Percentiles rank a stretch among this genome's conserved stretches.
Conservation (phyloP, 1,140 invertebrate genomes). For the Agraylea sexmaculata region DNA sequence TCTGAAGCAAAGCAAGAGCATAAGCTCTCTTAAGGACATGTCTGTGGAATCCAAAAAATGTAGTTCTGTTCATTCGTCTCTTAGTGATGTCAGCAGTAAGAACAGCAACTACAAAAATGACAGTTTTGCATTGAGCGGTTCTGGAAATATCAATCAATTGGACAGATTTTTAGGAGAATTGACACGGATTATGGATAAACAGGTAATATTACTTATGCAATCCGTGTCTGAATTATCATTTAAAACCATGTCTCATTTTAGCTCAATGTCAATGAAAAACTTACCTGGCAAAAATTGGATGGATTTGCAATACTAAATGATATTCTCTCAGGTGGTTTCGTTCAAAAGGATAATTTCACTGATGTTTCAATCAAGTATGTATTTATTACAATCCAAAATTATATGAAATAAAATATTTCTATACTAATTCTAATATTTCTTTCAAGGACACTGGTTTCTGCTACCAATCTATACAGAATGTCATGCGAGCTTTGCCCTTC, state of each 20-base stretch:
- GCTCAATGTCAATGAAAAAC: slow-evolving; percentile 18
- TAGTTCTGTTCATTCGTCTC: slow-evolving; percentile 27
- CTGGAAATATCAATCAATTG: slow-evolving; percentile 51
- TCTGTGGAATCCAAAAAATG: slow-evolving; percentile 19
- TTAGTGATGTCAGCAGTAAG: slow-evolving; percentile 27
- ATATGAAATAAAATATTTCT: background rate
- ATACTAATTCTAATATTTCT: slow-evolving; percentile 14
- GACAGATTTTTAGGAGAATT: slow-evolving; percentile 53
- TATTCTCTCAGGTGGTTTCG: slow-evolving; percentile 17
- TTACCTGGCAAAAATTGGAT: slow-evolving; percentile 19
- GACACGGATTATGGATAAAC: slow-evolving; percentile 46
- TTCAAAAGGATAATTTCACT: slow-evolving; percentile 19
- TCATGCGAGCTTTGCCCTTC: slow-evolving; percentile 41
- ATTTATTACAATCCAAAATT: background rate
- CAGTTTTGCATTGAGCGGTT: slow-evolving; percentile 22
- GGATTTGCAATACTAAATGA: slow-evolving; percentile 20
- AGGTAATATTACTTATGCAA: slow-evolving; percentile 26
- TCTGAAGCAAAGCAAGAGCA: no score
- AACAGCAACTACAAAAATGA: slow-evolving; percentile 25
- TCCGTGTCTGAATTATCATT: background rate
- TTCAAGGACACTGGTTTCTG: slow-evolving; percentile 48
- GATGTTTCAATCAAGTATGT: slow-evolving; percentile 15
- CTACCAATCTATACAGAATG: slow-evolving; percentile 47
- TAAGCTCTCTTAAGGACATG: slow-evolving; percentile 29
- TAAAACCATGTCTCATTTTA: slow-evolving; percentile 11